These are phyloP conservation scores for Phycodurus eques DNA, from an alignment of 2,113 vertebrate species.

Conservation along the genomic window DNA sequence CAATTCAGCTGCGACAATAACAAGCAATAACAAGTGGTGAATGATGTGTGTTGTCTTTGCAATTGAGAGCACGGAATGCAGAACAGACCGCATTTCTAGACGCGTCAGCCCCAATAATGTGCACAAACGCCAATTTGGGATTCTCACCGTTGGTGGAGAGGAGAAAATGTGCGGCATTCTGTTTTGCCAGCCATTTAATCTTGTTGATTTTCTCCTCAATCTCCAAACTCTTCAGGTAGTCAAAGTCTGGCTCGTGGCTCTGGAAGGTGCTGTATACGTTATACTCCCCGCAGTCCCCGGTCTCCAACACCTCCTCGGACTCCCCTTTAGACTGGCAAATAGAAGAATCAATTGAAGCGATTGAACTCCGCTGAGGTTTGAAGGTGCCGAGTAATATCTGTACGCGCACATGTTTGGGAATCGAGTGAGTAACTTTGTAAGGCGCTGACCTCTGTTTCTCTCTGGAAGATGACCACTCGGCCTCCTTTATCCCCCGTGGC, in stretches of 20 bases:
- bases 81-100: too few relatives aligned
- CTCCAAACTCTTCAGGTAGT: conserved; percentile 97
- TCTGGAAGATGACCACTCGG: conserved; percentile 97
- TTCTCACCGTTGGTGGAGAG: conserved; percentile 92
- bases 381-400: background rate
- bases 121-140: background rate
- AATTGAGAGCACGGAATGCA: background rate
- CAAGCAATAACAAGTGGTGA: background rate
- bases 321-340: conserved; percentile 83
- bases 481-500: conserved; percentile 98
- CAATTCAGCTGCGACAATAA: background rate
- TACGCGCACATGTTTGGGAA: background rate
- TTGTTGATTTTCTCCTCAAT: conserved; percentile 99
- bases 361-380: background rate
- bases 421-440: background rate
- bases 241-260: conserved; percentile 97
- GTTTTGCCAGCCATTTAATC: conserved; percentile 94
- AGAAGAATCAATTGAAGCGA: background rate
- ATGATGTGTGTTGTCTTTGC: background rate
- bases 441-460: conserved; percentile 86
- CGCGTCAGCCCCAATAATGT: too few relatives aligned
- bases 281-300: conserved; percentile 89
- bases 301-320: conserved; percentile 83
- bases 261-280: conserved; percentile 99
- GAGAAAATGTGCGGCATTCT: conserved; percentile 93